phyloP scores from a whole-genome alignment of 2,888 invertebrate genomes.

The Brenthis daphne region DNA sequence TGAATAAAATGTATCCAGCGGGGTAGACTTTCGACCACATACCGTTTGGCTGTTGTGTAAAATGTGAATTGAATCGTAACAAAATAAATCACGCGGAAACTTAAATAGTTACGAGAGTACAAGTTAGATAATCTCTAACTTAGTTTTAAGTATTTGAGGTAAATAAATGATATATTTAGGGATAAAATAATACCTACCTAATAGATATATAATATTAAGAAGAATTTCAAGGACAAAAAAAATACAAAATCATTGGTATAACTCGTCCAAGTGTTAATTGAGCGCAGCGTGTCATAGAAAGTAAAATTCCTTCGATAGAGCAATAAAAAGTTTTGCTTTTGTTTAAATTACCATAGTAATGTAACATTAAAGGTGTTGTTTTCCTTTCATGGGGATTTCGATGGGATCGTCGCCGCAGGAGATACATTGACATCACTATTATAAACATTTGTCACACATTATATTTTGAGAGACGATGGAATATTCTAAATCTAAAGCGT shows the following conservation, averaged over 20 bases:
- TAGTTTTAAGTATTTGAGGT: no score
- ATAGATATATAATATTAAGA: neutral
- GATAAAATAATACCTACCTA: neutral
- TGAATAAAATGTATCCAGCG: no score
- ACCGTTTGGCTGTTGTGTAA: no score
- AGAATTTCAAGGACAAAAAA: neutral
- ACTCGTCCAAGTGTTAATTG: constrained; percentile 33
- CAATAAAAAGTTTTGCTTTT: constrained; percentile 21
- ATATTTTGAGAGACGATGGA: neutral
- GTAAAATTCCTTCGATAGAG: constrained; percentile 28
- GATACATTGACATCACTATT: constrained; percentile 19
- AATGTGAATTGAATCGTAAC: no score
- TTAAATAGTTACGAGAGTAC: no score
- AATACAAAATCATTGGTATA: constrained; percentile 3
- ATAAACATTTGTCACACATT: constrained; percentile 15
- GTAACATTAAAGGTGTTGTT: constrained; percentile 13
- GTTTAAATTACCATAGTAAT: constrained; percentile 32
- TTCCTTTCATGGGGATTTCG: constrained; percentile 12
- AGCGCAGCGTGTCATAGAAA: constrained; percentile 36
- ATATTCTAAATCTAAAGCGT: neutral
- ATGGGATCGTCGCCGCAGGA: constrained; percentile 27
- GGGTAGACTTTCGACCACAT: no score
- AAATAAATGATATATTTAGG: neutral
- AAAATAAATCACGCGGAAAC: no score
- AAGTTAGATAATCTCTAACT: no score